Conservation (phyloP, 2,888 invertebrate species). For the Bellardia pandia region DNA sequence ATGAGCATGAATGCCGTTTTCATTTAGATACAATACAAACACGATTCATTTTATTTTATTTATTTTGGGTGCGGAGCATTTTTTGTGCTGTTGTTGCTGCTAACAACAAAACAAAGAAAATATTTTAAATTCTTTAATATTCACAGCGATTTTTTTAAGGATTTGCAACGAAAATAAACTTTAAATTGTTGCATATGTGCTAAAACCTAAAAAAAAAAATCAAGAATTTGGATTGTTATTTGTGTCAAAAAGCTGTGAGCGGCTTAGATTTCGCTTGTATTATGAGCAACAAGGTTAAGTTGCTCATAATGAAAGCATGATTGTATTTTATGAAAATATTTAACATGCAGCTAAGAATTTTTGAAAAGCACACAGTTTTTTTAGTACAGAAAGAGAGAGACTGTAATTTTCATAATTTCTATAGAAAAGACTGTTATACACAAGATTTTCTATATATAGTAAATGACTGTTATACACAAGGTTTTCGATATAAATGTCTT, state of each 20-base stretch:
- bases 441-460: no score
- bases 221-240: neutral
- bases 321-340: neutral
- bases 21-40: constrained; percentile 25
- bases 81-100: constrained; percentile 14
- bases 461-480: no score
- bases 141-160: constrained; percentile 15
- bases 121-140: constrained; percentile 52
- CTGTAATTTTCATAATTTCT: no score
- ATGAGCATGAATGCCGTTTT: constrained; percentile 25
- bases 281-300: constrained; percentile 26
- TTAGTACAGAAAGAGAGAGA: no score
- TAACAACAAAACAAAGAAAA: constrained; percentile 48
- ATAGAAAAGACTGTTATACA: no score
- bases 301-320: neutral
- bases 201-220: neutral
- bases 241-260: constrained; percentile 14
- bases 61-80: constrained; percentile 50
- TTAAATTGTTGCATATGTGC: neutral
- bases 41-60: constrained; percentile 23
- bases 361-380: no score
- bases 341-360: neutral
- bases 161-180: neutral
- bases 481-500: no score
- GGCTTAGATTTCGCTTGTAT: neutral